Evolutionary conservation across 1,140 invertebrate species (phyloP), one percentile per base, ranked within the genome.

Genomic region (Temnothorax longispinosus): DNA sequence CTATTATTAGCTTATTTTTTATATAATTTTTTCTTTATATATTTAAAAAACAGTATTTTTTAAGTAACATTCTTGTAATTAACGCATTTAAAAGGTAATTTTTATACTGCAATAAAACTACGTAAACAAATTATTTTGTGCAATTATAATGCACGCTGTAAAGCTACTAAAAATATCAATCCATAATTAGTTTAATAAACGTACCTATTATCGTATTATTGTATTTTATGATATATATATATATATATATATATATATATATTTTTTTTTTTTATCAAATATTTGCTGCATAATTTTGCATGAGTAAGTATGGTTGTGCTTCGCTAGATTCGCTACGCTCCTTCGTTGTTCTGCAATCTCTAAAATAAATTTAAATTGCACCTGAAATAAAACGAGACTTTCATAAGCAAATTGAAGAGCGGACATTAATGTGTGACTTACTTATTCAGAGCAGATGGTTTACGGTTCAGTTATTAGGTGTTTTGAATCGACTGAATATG

Each of bases 271-370:
- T 74, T 38, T 0, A 74, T 38, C 2, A 38, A 50, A 50, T 62
- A 35, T 74, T 8, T 35, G 18, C 0, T 60, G 32, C 41, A 74
- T 82, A 71, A 7, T 84, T 50, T 41, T 35, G 54, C 80, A 82
- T 74, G 67, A 71, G 15, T 41, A 50, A 84, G 7, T 38, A 50
- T 15, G n/a, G 27, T 27, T 27, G 27, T 21, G 75, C 81, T 86
- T 90, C 18, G 38, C 3, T n/a, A 76, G 21, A 85, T 32, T 60
- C 1, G 62, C 64, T 75, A 41, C 11, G n/a, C 32, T 54, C 27
- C 35, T 56, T 88, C 81, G 86, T 77, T 76, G 88, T 90, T 85
- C 89, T 90, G 89, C 81, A 81, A 54, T 90, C 67, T 90, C 67
- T 52, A 60, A 52, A 74, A 52, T 60, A 27, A 50, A 50, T 11